phyloP scores from a whole-genome alignment of 2,797 vertebrate species.

The Syndactyla subalaris region DNA sequence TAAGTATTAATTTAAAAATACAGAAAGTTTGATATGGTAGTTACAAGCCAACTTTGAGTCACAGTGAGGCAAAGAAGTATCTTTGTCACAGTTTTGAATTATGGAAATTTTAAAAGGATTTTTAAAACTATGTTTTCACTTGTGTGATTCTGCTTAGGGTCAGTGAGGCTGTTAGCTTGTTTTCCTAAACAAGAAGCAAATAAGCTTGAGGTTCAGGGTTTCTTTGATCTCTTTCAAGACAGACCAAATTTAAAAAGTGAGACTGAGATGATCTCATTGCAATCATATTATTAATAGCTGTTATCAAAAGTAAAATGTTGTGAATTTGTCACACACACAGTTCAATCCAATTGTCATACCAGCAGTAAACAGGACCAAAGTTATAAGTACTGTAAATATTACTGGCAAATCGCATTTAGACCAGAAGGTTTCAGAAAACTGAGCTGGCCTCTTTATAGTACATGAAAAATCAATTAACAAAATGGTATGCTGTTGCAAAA shows the following conservation, averaged over 20 bases:
- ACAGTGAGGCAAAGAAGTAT: neutral
- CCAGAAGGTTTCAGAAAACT: neutral
- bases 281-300: neutral
- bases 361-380: neutral
- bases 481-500: slow-evolving; percentile 11
- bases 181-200: neutral
- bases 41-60: neutral
- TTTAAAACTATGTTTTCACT: neutral
- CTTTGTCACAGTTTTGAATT: neutral
- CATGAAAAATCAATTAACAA: slow-evolving; percentile 56
- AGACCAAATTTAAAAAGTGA: neutral
- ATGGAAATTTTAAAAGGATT: neutral
- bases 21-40: neutral
- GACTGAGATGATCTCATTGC: neutral
- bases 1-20: neutral
- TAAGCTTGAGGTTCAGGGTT: neutral
- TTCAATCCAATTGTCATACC: neutral
- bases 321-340: neutral
- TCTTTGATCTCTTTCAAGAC: slow-evolving; percentile 1
- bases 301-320: neutral
- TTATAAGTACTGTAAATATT: neutral
- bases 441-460: neutral
- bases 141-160: neutral
- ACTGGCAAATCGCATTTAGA: neutral
- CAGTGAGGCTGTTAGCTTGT: neutral